A percentile compares a stretch with the other conserved stretches of the same genome.
These are phyloP conservation scores for Scolopax bukidnonensis DNA, from an alignment of 2,797 vertebrate species.

Conservation along the genomic window DNA sequence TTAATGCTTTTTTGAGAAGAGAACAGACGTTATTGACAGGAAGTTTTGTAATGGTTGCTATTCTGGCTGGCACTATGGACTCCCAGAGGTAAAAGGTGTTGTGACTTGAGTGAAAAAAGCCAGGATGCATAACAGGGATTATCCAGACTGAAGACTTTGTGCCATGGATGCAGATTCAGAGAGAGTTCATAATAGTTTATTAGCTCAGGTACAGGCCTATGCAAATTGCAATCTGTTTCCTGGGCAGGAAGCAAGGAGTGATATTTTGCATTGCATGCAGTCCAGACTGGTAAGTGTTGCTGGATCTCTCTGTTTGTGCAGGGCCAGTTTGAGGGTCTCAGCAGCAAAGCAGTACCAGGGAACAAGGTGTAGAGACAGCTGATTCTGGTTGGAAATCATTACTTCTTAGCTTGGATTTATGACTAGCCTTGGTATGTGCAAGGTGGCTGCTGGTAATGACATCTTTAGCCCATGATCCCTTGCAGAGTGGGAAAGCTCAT, in stretches of 20 bases:
- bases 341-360: neutral
- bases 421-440: neutral
- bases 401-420: neutral
- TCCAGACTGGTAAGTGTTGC: neutral
- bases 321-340: neutral
- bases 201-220: conserved; percentile 1
- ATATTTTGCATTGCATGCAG: neutral
- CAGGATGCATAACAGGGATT: neutral
- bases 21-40: neutral
- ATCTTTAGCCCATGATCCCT: neutral
- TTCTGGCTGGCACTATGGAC: neutral
- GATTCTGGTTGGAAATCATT: neutral
- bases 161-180: neutral
- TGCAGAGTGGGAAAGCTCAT: neutral
- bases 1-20: neutral
- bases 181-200: conserved; percentile 34
- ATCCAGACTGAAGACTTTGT: neutral
- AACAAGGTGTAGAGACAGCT: neutral
- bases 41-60: neutral
- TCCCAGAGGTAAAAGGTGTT: neutral
- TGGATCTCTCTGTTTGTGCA: neutral
- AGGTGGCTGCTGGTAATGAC: neutral
- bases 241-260: neutral
- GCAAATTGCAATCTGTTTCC: conserved; percentile 40
- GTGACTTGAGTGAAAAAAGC: neutral